A percentile compares a stretch with the other conserved stretches of the same genome.
Conservation (phyloP, 2,888 invertebrate species). For the Drosophila buzzatii region DNA sequence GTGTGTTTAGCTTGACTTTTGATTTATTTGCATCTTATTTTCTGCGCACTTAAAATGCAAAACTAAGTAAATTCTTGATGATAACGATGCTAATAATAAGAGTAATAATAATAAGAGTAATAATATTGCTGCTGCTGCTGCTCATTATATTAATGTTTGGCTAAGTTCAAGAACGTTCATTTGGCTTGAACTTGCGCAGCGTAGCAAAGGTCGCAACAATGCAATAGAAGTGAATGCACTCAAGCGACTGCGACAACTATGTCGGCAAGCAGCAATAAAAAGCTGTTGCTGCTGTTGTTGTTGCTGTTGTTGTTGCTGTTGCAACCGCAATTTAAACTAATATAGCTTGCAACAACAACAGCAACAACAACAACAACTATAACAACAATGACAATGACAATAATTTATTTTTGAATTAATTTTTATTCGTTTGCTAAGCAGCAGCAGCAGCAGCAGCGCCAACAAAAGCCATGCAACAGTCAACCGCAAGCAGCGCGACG, state of each 20-base stretch:
- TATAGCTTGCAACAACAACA: slow-evolving; percentile 61
- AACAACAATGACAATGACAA: slow-evolving; percentile 74
- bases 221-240: slow-evolving; percentile 81
- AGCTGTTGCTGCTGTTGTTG: slow-evolving; percentile 38
- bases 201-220: slow-evolving; percentile 72
- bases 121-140: not conserved
- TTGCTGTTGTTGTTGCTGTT: slow-evolving; percentile 22
- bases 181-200: slow-evolving; percentile 75
- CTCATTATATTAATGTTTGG: slow-evolving; percentile 8
- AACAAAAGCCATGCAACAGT: slow-evolving; percentile 49
- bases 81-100: slow-evolving; percentile 5
- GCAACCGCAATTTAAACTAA: slow-evolving; percentile 81
- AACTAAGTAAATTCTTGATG: slow-evolving; percentile 17
- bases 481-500: slow-evolving; percentile 36
- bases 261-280: slow-evolving; percentile 70
- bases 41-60: slow-evolving; percentile 22
- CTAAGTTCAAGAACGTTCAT: slow-evolving; percentile 77
- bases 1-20: not conserved
- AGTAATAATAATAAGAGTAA: not conserved
- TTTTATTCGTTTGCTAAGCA: slow-evolving; percentile 75
- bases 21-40: not conserved
- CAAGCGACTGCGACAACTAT: slow-evolving; percentile 40
- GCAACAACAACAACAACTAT: slow-evolving; percentile 44
- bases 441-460: slow-evolving; percentile 35
- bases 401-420: slow-evolving; percentile 80